phyloP scores from a whole-genome alignment of 2,888 invertebrate species.

The Meliscaeva auricollis region DNA sequence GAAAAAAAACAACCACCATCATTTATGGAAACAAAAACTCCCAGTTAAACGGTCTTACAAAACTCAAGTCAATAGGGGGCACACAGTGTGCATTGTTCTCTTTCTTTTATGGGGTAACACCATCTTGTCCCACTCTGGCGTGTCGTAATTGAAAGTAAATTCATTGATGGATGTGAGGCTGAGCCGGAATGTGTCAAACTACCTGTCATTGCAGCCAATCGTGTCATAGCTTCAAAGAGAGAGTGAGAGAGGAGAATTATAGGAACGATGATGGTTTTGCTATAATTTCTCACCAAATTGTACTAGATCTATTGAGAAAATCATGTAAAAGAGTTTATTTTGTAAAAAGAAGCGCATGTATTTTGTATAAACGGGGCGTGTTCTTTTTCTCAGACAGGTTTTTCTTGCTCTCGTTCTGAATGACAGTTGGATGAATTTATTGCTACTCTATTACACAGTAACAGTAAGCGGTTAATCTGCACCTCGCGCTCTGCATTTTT shows the following conservation, averaged over 20 bases:
- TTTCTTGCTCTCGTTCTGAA: slow-evolving; percentile 63
- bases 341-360: slow-evolving; percentile 51
- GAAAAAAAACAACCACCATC: slow-evolving; percentile 66
- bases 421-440: slow-evolving; percentile 74
- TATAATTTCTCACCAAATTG: slow-evolving; percentile 61
- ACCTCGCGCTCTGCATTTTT: slow-evolving; percentile 56
- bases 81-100: slow-evolving; percentile 42
- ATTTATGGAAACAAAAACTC: slow-evolving; percentile 74
- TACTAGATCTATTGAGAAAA: slow-evolving; percentile 42
- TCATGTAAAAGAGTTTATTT: neutral
- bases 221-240: slow-evolving; percentile 46
- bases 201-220: slow-evolving; percentile 74
- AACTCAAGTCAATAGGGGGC: slow-evolving; percentile 73
- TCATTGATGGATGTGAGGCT: slow-evolving; percentile 76
- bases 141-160: slow-evolving; percentile 73
- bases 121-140: slow-evolving; percentile 41
- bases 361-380: slow-evolving; percentile 51
- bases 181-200: slow-evolving; percentile 74
- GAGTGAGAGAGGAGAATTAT: slow-evolving; percentile 50
- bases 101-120: slow-evolving; percentile 18
- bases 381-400: slow-evolving; percentile 38
- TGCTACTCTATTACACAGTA: slow-evolving; percentile 76
- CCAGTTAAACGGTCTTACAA: slow-evolving; percentile 69
- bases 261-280: slow-evolving; percentile 49
- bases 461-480: slow-evolving; percentile 75